Evolutionary conservation across 2,888 invertebrate genomes (phyloP).

Genomic region (Yponomeuta malinellus): DNA sequence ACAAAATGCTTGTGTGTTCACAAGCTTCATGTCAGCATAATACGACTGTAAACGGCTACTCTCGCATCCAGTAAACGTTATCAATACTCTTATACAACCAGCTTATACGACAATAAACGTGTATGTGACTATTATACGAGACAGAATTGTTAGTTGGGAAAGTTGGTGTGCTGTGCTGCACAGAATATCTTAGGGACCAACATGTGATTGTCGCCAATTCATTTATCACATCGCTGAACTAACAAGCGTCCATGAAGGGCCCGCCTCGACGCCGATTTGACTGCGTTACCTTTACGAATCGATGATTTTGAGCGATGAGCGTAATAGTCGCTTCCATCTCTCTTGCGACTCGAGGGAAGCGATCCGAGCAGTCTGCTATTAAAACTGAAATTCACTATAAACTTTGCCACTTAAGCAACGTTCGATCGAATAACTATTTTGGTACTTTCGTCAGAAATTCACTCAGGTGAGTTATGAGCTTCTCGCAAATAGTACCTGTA

Average conservation of each 20-base stretch:
- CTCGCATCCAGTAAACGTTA: too few relatives aligned
- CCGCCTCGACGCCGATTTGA: slow-evolving; percentile 69
- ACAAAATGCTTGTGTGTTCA: too few relatives aligned
- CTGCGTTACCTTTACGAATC: slow-evolving; percentile 69
- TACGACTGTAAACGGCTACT: too few relatives aligned
- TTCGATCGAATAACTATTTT: background rate
- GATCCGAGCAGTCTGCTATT: background rate
- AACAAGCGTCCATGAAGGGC: slow-evolving; percentile 21
- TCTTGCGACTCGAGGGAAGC: background rate
- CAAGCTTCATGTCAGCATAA: too few relatives aligned
- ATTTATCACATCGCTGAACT: background rate
- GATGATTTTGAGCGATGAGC: slow-evolving; percentile 49
- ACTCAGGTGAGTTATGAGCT: background rate
- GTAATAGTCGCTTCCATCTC: background rate
- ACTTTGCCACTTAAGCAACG: slow-evolving; percentile 4
- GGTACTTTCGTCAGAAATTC: background rate
- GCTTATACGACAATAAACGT: too few relatives aligned
- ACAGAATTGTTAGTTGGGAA: too few relatives aligned
- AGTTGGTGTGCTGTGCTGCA: too few relatives aligned
- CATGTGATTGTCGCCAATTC: too few relatives aligned
- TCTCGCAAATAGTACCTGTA: background rate
- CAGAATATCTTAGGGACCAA: too few relatives aligned
- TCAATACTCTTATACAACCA: too few relatives aligned
- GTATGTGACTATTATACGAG: too few relatives aligned
- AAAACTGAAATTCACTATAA: background rate